Percentiles rank a stretch among this genome's conserved stretches.
Conservation (phyloP, 1,140 invertebrate genomes). For the Sminthurinus signatus region DNA sequence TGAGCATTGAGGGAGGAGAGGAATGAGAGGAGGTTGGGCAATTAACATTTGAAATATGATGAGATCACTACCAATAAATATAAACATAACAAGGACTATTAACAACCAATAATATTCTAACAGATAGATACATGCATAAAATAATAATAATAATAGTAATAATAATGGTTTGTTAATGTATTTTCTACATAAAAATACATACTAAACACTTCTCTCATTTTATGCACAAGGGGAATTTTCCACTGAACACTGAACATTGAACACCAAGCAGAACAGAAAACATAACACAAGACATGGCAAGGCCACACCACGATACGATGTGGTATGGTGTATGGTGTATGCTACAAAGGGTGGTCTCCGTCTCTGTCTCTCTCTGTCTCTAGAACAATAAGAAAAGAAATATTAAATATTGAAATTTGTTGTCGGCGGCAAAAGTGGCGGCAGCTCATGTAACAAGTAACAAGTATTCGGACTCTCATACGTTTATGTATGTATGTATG, state of each 20-base stretch:
- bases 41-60: constrained; percentile 36
- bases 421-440: too few species aligned
- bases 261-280: too few species aligned
- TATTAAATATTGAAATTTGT: neutral
- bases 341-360: constrained; percentile 22
- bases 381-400: neutral
- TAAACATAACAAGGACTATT: constrained; percentile 32
- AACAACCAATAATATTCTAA: neutral
- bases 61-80: constrained; percentile 37
- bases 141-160: too few species aligned
- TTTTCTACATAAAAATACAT: too few species aligned
- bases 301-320: too few species aligned
- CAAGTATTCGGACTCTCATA: neutral
- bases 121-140: too few species aligned
- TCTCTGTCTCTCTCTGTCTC: constrained; percentile 3
- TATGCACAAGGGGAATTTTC: too few species aligned
- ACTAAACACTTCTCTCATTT: too few species aligned
- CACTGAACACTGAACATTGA: too few species aligned
- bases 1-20: neutral
- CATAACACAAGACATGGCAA: too few species aligned
- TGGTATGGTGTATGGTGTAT: too few species aligned
- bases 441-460: neutral
- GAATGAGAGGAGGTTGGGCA: constrained; percentile 21
- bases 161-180: too few species aligned
- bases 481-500: neutral